Base-by-base conservation (phyloP, 2,888 invertebrate genomes). In the Lissonota sp. region DNA sequence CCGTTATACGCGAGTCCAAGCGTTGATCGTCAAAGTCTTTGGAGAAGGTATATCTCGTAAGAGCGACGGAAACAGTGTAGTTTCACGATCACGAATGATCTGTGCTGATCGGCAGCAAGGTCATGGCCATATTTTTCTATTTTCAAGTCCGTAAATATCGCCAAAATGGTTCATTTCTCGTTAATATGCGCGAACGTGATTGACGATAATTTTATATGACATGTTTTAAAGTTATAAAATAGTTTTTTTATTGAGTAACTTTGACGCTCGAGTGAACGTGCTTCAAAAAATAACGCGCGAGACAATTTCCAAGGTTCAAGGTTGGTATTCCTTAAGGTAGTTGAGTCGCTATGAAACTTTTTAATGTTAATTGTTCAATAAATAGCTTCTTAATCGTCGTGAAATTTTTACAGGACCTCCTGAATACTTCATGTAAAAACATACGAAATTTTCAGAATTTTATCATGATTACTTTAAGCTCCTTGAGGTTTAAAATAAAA, bases 1-100 rank as follows among this genome's bases (percentile, higher is more conserved):
- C 91, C 91, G 91, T 91, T 91, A 91, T 88, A 58, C 8, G 64
- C 49, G 77, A 84, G 83, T 84, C 83, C 84, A 86, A n/a, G 85
- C 83, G 84, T 82, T 83, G 67, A 63, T 76, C 63, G 51, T 63
- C 64, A 66, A 73, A 80, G 66, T 67, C 75, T 66, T 53, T 58
- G 57, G 63, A 73, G 81, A 80, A 26, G 26, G 75, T 77, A 83
- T 83, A 83, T 83, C 83, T 83, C 84, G 72, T 76, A 83, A 26
- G 26, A 26, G 1, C 26, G 26, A 26, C 26, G 26, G 26, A 26
- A 26, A 26, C 26, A 26, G 26, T 26, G 26, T 26, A 26, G 26
- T 26, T 26, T 26, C 26, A 26, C 26, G 79, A 90, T 89, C 87
- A 86, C 86, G 85, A 86, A 87, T 86, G 86, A 86, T 85, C 82